Evolutionary conservation across 2,797 vertebrate genomes (phyloP), one percentile per base, ranked within the genome.

Genomic region (Myotis planiceps): DNA sequence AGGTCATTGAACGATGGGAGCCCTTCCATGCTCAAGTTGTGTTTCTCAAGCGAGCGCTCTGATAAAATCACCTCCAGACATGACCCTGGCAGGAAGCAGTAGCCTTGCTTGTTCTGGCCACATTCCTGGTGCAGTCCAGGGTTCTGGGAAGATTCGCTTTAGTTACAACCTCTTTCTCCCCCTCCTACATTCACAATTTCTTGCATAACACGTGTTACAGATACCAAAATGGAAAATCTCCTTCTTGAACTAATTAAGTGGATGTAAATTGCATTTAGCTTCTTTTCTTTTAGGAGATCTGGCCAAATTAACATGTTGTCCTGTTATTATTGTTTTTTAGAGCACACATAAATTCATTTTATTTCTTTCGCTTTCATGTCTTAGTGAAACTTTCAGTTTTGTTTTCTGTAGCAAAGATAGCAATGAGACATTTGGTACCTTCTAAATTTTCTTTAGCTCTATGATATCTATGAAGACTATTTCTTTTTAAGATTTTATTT

Each of bases 91-190:
- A 96, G n/a, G 94, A 27, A 74, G 25, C 79, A 93, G 94, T 89
- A 83, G 25, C 27, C 55, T 95, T 80, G 80, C 92, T 96, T 97
- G 86, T 96, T 96, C 94, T 96, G 97, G 76, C 63, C 55, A 16
- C 39, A 58, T 88, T 96, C 90, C 96, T 71, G 65, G 87, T 63
- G 42, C 34, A 82, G 51, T 47, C 75, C 90, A 84, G 82, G 93
- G 75, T 85, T 97, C 96, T 97, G 97, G 95, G 97, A 97, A 97
- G 92, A 88, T 85, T 95, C 92, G 27, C 87, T 97, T 97, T 95
- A 96, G 96, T 97, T 96, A 71, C 83, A 96, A 82, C 92, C 88
- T 93, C 86, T 87, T 76, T 87, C 39, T 90, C 80, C 95, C 63
- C 51, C 55, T 75, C 60, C 88, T 23, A 76, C 63, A 87, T 45